Evolutionary conservation across 37 sponge, comb jelly and placozoan species (phyloP), one percentile per base, ranked within the genome.

Genomic region (Theonella swinhoei): DNA sequence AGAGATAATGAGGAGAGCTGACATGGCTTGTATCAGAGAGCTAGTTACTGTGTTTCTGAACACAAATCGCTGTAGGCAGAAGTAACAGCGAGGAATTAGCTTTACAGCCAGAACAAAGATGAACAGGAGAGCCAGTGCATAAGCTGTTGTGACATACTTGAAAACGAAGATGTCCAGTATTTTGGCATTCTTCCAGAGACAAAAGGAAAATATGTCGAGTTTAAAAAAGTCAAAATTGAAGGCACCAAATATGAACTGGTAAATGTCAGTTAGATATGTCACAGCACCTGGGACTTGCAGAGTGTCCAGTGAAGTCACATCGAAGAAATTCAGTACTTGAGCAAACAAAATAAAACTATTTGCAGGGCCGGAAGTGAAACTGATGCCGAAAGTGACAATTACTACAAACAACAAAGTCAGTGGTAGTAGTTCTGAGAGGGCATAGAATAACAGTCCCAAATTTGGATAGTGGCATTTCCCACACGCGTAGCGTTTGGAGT

Each of bases 401-500:
- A 69, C 39, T 9, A 69, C 28, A 35, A 85, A 78, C 30, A 85
- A 0, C 1, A 85, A 26, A 26, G 79, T 85, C 20, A 78, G 43
- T 58, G 86, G 86, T n/a, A 85, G 73, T 19, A 78, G 42, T 41
- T 85, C 79, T 1, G 86, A 77, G 24, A 78, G 62, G 22, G 67
- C 40, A 37, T 78, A 78, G 59, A 70, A 58, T 4, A 85, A 30
- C 36, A 54, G 32, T 7, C 86, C 86, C 1, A 39, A 17, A 29
- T 70, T 8, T 25, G 23, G 29, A 14, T 58, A 22, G 8, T 59
- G 26, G 40, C 73, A 71, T 2, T 8, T 35, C 5, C 34, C 59
- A 40, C 85, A 84, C 9, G 5, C 4, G 36, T 62, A 84, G 5
- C 77, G 42, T 19, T 74, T 39, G 31, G 85, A 84, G 69, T 84